These are phyloP conservation scores for Drosophila multiciliata DNA, from an alignment of 2,888 invertebrate genomes.

Conservation along the genomic window DNA sequence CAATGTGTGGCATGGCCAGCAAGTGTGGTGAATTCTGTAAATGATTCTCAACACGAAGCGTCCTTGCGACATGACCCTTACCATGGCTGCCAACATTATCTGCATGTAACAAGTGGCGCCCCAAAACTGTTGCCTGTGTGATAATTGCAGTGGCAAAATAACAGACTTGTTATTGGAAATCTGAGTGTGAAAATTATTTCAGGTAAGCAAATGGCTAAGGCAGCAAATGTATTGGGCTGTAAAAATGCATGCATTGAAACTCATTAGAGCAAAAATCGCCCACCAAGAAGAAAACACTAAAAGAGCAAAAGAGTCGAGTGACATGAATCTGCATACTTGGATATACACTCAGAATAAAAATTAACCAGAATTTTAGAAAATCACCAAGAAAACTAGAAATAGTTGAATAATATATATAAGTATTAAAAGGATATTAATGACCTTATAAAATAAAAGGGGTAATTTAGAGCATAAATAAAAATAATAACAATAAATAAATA, in stretches of 20 bases:
- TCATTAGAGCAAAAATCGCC: conserved; percentile 15
- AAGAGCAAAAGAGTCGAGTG: background rate
- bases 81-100: conserved; percentile 17
- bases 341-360: background rate
- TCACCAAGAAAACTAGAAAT: accelerated
- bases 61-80: conserved; percentile 17
- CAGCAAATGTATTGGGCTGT: background rate
- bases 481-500: background rate
- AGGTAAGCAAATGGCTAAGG: conserved; percentile 20
- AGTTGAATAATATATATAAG: background rate
- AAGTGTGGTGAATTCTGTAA: conserved; percentile 51
- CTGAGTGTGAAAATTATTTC: conserved; percentile 18
- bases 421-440: background rate
- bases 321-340: background rate
- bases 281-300: background rate
- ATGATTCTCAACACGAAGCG: conserved; percentile 40
- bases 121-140: conserved; percentile 26
- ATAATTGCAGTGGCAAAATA: conserved; percentile 10
- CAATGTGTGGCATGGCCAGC: conserved; percentile 32
- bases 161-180: conserved; percentile 9
- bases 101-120: conserved; percentile 72
- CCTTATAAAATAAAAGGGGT: background rate
- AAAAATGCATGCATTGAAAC: background rate
- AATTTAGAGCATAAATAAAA: background rate
- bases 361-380: background rate